These are phyloP conservation scores for Apodemia duryi DNA, from an alignment of 2,888 invertebrate genomes.

Conservation along the genomic window DNA sequence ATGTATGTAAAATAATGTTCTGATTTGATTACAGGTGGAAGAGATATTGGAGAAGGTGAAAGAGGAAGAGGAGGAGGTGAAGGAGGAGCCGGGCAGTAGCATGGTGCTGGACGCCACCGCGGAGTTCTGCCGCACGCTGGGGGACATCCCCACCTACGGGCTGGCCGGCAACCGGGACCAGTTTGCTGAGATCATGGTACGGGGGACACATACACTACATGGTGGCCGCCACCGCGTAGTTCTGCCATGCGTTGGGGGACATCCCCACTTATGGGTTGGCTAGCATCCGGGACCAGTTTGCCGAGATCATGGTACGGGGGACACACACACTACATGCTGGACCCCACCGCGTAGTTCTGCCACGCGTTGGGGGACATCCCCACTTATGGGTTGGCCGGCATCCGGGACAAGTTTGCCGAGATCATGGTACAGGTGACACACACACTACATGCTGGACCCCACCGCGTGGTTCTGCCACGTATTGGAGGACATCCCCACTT, in stretches of 20 bases:
- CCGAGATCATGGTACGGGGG: slow-evolving; percentile 71
- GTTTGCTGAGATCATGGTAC: slow-evolving; percentile 79
- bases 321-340: too few species aligned
- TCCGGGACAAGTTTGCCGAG: too few species aligned
- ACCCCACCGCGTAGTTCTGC: too few species aligned
- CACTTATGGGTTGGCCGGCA: too few species aligned
- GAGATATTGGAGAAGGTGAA: slow-evolving; percentile 75
- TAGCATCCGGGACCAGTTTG: slow-evolving; percentile 91
- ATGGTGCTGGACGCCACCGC: slow-evolving; percentile 96
- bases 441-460: too few species aligned
- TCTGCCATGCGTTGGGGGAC: too few species aligned
- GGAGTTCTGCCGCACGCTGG: slow-evolving; percentile 97
- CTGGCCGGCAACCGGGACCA: slow-evolving; percentile 93
- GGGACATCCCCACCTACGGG: slow-evolving; percentile 97
- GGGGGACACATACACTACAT: too few species aligned
- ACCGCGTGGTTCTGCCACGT: too few species aligned
- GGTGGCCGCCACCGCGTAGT: too few species aligned
- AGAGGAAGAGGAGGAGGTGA: slow-evolving; percentile 57
- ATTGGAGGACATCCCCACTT: too few species aligned
- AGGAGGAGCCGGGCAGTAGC: slow-evolving; percentile 50
- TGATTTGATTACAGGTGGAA: slow-evolving; percentile 45
- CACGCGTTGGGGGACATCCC: too few species aligned
- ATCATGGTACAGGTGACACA: too few species aligned
- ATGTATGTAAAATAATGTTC: background rate
- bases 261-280: slow-evolving; percentile 89